phyloP scores from a whole-genome alignment of 1,140 invertebrate species.

The Drosophila ercepeae region DNA sequence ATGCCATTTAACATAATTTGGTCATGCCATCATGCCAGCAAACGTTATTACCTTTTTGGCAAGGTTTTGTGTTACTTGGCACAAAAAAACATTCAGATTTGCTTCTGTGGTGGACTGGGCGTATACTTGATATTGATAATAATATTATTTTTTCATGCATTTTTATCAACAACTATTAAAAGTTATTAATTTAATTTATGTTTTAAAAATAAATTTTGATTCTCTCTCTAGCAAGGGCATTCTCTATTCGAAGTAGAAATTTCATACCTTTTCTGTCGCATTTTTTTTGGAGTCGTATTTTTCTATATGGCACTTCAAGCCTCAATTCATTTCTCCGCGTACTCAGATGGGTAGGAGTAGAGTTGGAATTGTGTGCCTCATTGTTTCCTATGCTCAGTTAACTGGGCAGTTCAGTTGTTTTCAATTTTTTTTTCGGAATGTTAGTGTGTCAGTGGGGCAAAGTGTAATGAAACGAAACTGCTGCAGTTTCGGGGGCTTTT shows the following conservation, averaged over 20 bases:
- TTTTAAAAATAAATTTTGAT: background rate
- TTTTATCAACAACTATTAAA: no score
- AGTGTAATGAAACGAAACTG: constrained; percentile 63
- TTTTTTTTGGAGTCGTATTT: constrained; percentile 26
- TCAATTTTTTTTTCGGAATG: constrained; percentile 11
- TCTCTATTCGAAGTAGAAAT: background rate
- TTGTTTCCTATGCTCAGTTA: constrained; percentile 29
- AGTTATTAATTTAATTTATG: no score
- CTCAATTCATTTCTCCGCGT: constrained; percentile 31
- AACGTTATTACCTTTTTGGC: constrained; percentile 24
- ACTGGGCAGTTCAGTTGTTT: constrained; percentile 8
- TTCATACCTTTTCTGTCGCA: background rate
- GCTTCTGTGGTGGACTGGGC: background rate
- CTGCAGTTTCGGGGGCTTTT: constrained; percentile 40
- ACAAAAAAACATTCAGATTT: background rate
- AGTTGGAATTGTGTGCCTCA: constrained; percentile 11
- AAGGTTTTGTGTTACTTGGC: constrained; percentile 8
- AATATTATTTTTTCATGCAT: no score
- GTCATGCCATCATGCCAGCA: constrained; percentile 41
- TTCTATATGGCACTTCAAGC: constrained; percentile 39
- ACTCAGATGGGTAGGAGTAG: constrained; percentile 27
- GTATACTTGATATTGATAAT: no score
- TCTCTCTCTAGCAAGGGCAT: background rate
- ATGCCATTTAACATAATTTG: constrained; percentile 58
- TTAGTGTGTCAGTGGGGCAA: constrained; percentile 62